These are phyloP conservation scores for Chelidonichthys spinosus DNA, from an alignment of 2,797 vertebrate genomes.

Conservation along the genomic window DNA sequence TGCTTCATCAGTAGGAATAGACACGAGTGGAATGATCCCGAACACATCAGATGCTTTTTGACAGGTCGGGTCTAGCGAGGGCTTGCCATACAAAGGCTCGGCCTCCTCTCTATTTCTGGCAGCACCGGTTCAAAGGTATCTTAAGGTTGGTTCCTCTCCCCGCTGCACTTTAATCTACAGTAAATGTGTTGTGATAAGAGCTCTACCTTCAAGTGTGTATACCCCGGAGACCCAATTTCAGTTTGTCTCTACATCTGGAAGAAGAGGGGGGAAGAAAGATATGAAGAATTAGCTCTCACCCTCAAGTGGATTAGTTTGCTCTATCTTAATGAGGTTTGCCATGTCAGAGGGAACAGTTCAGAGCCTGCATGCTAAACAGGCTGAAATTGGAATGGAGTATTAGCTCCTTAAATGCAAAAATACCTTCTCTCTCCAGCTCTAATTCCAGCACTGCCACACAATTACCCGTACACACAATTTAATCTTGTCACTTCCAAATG, in stretches of 20 bases:
- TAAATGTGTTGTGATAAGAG: conserved; percentile 55
- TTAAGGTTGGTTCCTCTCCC: conserved; percentile 43
- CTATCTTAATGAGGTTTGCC: conserved; percentile 82
- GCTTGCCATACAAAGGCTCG: conserved; percentile 15
- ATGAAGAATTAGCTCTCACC: conserved; percentile 73
- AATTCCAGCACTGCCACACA: conserved; percentile 62
- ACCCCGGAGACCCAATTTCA: conserved; percentile 65
- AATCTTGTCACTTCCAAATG: conserved; percentile 76
- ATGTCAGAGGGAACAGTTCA: conserved; percentile 73
- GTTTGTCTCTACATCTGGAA: conserved; percentile 72
- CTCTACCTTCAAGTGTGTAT: conserved; percentile 58
- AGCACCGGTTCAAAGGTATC: conserved; percentile 52
- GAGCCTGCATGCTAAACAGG: conserved; percentile 75
- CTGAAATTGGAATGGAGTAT: conserved; percentile 71
- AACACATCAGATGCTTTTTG: conserved; percentile 47
- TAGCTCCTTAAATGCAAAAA: conserved; percentile 67
- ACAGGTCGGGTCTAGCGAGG: conserved; percentile 41
- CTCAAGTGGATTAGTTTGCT: conserved; percentile 79
- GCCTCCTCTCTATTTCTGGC: conserved; percentile 26
- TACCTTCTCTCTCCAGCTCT: conserved; percentile 60
- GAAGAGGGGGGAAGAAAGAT: conserved; percentile 37
- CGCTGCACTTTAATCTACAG: conserved; percentile 53
- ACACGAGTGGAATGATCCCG: conserved; percentile 38
- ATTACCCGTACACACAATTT: conserved; percentile 72
- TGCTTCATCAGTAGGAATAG: conserved; percentile 62